Percentiles rank a stretch among this genome's conserved stretches.
Conservation (phyloP, 2,888 invertebrate genomes). For the Acrobasis consociella region DNA sequence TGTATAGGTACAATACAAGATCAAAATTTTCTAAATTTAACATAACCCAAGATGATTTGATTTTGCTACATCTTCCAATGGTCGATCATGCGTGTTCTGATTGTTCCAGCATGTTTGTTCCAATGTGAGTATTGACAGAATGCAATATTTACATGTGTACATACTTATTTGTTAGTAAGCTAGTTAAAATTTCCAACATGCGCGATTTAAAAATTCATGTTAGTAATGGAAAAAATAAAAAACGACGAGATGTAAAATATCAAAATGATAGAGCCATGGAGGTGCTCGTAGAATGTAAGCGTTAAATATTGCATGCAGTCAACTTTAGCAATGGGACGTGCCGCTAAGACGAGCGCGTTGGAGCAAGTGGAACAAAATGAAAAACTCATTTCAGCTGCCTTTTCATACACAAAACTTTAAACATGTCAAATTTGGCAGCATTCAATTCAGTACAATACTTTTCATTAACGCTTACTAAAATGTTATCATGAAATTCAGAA, state of each 20-base stretch:
- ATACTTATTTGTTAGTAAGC: conserved; percentile 52
- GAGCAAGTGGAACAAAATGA: conserved; percentile 68
- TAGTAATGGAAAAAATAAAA: conserved; percentile 56
- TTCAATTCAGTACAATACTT: conserved; percentile 38
- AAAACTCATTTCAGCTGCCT: conserved; percentile 57
- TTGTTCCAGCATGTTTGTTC: conserved; percentile 40
- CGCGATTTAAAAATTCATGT: conserved; percentile 57
- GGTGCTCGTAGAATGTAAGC: conserved; percentile 70
- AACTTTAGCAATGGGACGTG: conserved; percentile 78
- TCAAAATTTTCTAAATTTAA: not conserved
- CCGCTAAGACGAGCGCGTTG: conserved; percentile 71
- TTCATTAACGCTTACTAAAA: conserved; percentile 42
- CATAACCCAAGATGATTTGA: conserved; percentile 4
- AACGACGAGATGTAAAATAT: conserved; percentile 58
- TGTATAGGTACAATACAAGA: not conserved
- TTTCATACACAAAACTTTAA: conserved; percentile 49
- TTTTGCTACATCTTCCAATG: conserved; percentile 46
- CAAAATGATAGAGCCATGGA: conserved; percentile 62
- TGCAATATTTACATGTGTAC: conserved; percentile 80
- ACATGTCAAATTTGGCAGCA: conserved; percentile 41
- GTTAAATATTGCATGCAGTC: conserved; percentile 83
- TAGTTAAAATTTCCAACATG: conserved; percentile 56
- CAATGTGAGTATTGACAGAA: conserved; percentile 75
- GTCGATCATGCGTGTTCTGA: conserved; percentile 63
- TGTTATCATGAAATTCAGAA: conserved; percentile 32